phyloP scores from a whole-genome alignment of 1,140 invertebrate genomes.

The Diorhabda elongata region DNA sequence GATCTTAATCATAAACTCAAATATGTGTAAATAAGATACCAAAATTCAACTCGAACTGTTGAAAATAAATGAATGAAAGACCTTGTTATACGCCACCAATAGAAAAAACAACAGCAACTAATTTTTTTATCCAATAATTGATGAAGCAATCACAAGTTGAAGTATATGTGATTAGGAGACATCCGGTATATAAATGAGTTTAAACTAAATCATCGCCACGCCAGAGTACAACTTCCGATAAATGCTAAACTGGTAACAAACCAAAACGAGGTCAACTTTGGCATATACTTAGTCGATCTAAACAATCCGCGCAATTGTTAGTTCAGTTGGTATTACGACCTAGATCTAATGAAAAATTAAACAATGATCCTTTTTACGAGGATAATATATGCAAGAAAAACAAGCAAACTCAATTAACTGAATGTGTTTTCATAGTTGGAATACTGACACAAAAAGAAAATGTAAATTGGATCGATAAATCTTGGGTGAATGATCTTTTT shows the following conservation, averaged over 20 bases:
- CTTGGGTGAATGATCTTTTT: background rate
- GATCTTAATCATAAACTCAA: too few relatives aligned
- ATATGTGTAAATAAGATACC: too few relatives aligned
- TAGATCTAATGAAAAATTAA: slow-evolving; percentile 1
- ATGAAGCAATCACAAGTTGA: too few relatives aligned
- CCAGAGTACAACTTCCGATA: too few relatives aligned
- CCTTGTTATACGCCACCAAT: too few relatives aligned
- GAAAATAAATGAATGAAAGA: too few relatives aligned
- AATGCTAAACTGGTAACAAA: background rate
- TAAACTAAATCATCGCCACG: background rate
- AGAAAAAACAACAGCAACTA: too few relatives aligned
- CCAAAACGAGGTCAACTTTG: background rate
- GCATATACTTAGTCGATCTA: background rate
- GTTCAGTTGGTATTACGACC: background rate
- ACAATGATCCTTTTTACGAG: background rate
- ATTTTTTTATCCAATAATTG: too few relatives aligned
- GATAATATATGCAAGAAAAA: background rate
- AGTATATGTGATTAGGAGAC: background rate
- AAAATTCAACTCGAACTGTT: too few relatives aligned
- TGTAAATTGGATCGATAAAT: background rate
- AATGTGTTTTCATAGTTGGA: background rate
- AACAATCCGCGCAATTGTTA: background rate
- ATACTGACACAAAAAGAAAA: background rate
- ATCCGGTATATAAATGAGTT: background rate
- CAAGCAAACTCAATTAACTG: background rate